phyloP scores from a whole-genome alignment of 2,113 vertebrate genomes.

The Chaetodon auriga region DNA sequence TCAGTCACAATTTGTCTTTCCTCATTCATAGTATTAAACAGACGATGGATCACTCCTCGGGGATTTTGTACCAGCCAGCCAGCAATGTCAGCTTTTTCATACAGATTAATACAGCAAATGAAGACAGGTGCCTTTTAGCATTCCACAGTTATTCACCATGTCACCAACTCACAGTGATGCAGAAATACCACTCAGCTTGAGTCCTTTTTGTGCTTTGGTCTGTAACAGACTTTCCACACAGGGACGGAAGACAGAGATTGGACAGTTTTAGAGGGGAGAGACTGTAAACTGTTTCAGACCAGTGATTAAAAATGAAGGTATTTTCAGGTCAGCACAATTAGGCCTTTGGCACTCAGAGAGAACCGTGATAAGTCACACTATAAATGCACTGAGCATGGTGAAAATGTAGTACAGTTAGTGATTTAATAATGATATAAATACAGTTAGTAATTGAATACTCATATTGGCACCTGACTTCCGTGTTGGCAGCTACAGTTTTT shows the following conservation, averaged over 20 bases:
- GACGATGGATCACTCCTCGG: constrained; percentile 6
- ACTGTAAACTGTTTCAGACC: neutral
- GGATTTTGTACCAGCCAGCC: constrained; percentile 13
- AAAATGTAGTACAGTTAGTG: neutral
- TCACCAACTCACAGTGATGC: constrained; percentile 28
- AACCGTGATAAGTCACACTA: neutral
- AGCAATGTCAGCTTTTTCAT: constrained; percentile 30
- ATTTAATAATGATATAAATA: neutral
- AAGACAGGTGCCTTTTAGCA: constrained; percentile 34
- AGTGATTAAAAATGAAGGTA: neutral
- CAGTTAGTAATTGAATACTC: no score
- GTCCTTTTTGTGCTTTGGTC: constrained; percentile 6
- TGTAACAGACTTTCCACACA: constrained; percentile 3
- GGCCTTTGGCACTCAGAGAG: neutral
- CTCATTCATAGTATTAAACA: constrained; percentile 14
- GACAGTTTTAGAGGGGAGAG: neutral
- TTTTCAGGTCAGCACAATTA: constrained; percentile 12
- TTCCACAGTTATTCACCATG: constrained; percentile 27
- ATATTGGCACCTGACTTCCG: no score
- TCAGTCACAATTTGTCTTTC: constrained; percentile 17
- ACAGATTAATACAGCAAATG: constrained; percentile 45
- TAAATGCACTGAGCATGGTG: neutral
- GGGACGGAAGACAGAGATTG: neutral
- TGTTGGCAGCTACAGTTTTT: no score
- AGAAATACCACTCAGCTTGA: neutral